These are phyloP conservation scores for Exocentrus adspersus DNA, from an alignment of 2,888 invertebrate genomes.

Conservation along the genomic window DNA sequence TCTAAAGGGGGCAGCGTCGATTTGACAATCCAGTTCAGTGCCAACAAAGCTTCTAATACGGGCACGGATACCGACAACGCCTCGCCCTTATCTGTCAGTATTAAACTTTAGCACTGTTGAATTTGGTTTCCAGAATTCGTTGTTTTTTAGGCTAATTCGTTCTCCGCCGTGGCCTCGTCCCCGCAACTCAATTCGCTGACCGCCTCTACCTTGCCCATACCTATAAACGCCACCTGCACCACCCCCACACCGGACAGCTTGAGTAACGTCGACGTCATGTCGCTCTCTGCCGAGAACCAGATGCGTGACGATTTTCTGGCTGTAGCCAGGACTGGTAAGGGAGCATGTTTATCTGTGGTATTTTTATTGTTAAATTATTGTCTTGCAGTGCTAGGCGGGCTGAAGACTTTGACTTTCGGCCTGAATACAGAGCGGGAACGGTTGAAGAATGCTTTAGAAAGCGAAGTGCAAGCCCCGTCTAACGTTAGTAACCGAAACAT, in stretches of 20 bases:
- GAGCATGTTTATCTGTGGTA: no score
- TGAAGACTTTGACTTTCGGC: slow-evolving; percentile 64
- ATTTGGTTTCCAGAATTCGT: no score
- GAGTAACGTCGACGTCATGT: slow-evolving; percentile 64
- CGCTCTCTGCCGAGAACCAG: slow-evolving; percentile 55
- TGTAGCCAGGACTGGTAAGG: slow-evolving; percentile 74
- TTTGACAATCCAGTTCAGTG: slow-evolving; percentile 63
- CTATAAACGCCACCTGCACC: slow-evolving; percentile 51
- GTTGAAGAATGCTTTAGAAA: slow-evolving; percentile 71
- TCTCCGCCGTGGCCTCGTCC: slow-evolving; percentile 55
- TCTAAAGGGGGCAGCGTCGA: slow-evolving; percentile 73
- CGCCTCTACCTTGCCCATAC: slow-evolving; percentile 50
- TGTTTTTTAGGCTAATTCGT: slow-evolving; percentile 52
- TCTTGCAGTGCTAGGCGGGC: slow-evolving; percentile 63
- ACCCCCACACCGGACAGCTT: slow-evolving; percentile 69
- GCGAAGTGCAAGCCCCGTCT: slow-evolving; percentile 58
- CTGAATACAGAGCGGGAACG: slow-evolving; percentile 69
- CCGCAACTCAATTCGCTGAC: slow-evolving; percentile 51
- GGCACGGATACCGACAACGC: slow-evolving; percentile 60
- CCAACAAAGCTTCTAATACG: slow-evolving; percentile 48
- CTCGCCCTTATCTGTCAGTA: slow-evolving; percentile 62
- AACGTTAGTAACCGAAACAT: slow-evolving; percentile 61
- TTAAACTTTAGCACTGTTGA: background rate
- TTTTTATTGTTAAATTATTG: no score
- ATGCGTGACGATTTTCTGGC: slow-evolving; percentile 72